phyloP scores from a whole-genome alignment of 2,888 invertebrate species.

The Hydrotaea diabolus region DNA sequence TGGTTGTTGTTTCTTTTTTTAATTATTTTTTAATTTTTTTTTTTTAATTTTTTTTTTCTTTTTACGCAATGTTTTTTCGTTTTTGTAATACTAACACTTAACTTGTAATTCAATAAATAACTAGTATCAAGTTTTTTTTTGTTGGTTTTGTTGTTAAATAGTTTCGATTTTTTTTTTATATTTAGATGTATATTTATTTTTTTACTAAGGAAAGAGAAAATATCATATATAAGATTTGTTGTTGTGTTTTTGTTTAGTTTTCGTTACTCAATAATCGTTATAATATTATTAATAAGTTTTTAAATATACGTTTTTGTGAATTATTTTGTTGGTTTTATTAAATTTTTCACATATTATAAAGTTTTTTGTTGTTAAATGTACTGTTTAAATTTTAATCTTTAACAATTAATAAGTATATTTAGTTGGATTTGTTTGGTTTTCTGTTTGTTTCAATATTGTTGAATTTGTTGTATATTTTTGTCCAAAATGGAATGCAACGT shows the following conservation, averaged over 20 bases:
- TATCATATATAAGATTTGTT: slow-evolving; percentile 65
- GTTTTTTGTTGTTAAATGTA: slow-evolving; percentile 68
- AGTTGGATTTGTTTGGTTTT: slow-evolving; percentile 68
- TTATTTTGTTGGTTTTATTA: slow-evolving; percentile 21
- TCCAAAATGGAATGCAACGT: slow-evolving; percentile 18
- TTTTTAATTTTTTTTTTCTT: slow-evolving; percentile 67
- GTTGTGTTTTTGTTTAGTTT: slow-evolving; percentile 68
- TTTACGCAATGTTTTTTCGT: slow-evolving; percentile 66
- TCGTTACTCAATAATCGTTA: slow-evolving; percentile 50
- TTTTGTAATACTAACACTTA: slow-evolving; percentile 78
- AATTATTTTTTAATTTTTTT: slow-evolving; percentile 3
- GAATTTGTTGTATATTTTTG: neutral
- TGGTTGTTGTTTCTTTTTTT: slow-evolving; percentile 55
- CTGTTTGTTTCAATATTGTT: slow-evolving; percentile 55
- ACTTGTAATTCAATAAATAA: slow-evolving; percentile 76
- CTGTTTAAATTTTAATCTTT: slow-evolving; percentile 69
- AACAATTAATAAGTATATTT: slow-evolving; percentile 72
- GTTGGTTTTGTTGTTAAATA: slow-evolving; percentile 5
- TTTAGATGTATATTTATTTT: slow-evolving; percentile 66
- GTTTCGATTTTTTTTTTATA: slow-evolving; percentile 57
- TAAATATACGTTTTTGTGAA: slow-evolving; percentile 56
- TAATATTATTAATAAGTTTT: slow-evolving; percentile 76
- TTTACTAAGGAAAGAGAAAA: slow-evolving; percentile 67
- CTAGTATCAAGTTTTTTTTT: slow-evolving; percentile 73
- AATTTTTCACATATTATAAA: slow-evolving; percentile 29